Base-by-base conservation (phyloP, 2,797 vertebrate genomes). In the Luscinia megarhynchos region DNA sequence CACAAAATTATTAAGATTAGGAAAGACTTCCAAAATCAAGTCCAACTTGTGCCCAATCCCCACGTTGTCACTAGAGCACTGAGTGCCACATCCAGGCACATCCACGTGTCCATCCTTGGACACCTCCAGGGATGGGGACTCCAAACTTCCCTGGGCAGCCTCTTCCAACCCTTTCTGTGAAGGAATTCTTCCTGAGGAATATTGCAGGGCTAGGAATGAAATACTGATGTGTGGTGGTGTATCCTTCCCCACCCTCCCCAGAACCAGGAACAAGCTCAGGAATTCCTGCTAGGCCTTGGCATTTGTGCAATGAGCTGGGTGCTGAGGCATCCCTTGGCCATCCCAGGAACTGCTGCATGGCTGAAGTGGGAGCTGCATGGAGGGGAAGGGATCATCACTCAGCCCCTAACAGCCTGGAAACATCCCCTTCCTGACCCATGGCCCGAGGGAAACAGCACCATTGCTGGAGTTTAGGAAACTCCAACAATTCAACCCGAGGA, bases 391-490 rank as follows among this genome's bases (percentile, higher is more conserved):
- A 53, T 46, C 15, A 38, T 19, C 54, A 61, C 23, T 13, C 54
- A 76, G 29, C 29, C n/a, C 40, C 23, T 73, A 36, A 24, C 16
- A 66, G 43, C 21, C 69, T 61, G 46, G 40, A 61, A 68, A 53
- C 29, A n/a, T 29, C n/a, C 29, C 46, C 46, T 38, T 19, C n/a
- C 54, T 46, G 40, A n/a, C 12, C 54, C 38, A 53, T 5, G 23
- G 54, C 54, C 62, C 0, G 0, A 45, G 40, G 23, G 19, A 15
- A 38, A 29, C 4, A 10, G 27, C 41, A 45, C 19, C 46, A 38
- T 16, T 53, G 29, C n/a, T 61, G 55, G n/a, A 68, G 19, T 12
- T 59, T 11, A 13, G 27, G 29, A 38, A 76, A 61, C 29, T 53
- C 46, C 62, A 59, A 27, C n/a, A 45, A n/a, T 68, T 38, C 29